Conservation (phyloP, 2,113 vertebrate species). For the Mormyrus lacerda region DNA sequence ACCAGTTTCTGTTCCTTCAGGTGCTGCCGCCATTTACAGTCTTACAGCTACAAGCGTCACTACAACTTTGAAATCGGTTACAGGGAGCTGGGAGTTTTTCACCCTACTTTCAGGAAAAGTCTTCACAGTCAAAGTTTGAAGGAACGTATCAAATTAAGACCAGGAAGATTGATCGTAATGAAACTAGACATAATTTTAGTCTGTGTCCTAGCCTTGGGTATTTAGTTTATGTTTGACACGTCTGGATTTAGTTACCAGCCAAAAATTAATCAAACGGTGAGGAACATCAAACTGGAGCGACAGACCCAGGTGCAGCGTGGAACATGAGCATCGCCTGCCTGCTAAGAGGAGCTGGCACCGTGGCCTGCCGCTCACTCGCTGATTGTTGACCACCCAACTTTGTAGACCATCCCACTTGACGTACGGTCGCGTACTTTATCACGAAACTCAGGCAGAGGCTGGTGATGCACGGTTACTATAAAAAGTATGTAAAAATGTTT, state of each 20-base stretch:
- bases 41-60: neutral
- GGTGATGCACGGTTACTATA: slow-evolving; percentile 16
- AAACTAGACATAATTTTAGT: neutral
- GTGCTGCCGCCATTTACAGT: neutral
- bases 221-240: neutral
- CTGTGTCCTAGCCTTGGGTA: neutral
- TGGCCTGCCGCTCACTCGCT: neutral
- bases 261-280: neutral
- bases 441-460: slow-evolving; percentile 28
- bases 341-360: neutral
- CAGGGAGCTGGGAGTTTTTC: neutral
- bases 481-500: slow-evolving; percentile 29
- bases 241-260: neutral
- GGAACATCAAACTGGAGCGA: neutral
- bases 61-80: neutral
- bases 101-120: neutral
- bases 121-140: neutral
- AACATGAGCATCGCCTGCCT: neutral
- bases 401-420: neutral
- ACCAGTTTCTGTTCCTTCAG: neutral
- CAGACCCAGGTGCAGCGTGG: neutral
- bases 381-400: neutral
- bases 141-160: neutral
- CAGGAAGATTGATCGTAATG: neutral
- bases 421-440: neutral